Evolutionary conservation across 2,888 invertebrate genomes (phyloP).

Genomic region (Prosapia bicincta): DNA sequence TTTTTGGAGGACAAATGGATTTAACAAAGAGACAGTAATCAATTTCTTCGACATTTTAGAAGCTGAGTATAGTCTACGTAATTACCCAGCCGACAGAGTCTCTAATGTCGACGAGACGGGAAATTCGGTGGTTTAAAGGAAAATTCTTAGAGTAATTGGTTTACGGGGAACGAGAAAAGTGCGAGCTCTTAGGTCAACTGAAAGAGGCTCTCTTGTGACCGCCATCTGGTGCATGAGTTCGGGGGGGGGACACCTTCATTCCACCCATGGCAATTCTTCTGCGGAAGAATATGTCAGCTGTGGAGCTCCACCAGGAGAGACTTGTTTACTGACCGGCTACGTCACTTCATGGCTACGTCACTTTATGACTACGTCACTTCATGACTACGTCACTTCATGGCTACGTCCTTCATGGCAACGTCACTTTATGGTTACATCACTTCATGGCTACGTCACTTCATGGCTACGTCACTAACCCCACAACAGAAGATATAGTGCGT

Average conservation of each 20-base stretch:
- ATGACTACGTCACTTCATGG: no score
- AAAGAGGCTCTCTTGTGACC: constrained; percentile 42
- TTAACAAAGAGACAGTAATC: constrained; percentile 16
- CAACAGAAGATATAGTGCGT: background rate
- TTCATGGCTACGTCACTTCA: no score
- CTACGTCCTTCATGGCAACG: no score
- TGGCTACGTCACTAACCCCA: no score
- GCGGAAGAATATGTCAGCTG: constrained; percentile 42
- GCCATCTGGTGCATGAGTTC: constrained; percentile 41
- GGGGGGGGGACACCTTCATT: constrained; percentile 41
- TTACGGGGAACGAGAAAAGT: constrained; percentile 43
- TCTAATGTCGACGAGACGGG: constrained; percentile 44
- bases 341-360: constrained; percentile 42
- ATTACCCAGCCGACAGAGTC: constrained; percentile 32
- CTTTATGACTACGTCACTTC: no score
- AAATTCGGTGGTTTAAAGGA: constrained; percentile 33
- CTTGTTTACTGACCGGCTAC: constrained; percentile 42
- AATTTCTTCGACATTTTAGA: constrained; percentile 27
- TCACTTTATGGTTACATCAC: no score
- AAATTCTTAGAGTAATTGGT: constrained; percentile 40
- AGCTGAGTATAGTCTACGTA: constrained; percentile 35
- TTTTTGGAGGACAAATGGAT: constrained; percentile 16
- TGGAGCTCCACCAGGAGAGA: constrained; percentile 43
- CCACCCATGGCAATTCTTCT: constrained; percentile 44
- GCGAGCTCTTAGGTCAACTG: constrained; percentile 41